These are phyloP conservation scores for Amphiura filiformis DNA, from an alignment of 35 echinoderm and acorn worm species.

Conservation along the genomic window DNA sequence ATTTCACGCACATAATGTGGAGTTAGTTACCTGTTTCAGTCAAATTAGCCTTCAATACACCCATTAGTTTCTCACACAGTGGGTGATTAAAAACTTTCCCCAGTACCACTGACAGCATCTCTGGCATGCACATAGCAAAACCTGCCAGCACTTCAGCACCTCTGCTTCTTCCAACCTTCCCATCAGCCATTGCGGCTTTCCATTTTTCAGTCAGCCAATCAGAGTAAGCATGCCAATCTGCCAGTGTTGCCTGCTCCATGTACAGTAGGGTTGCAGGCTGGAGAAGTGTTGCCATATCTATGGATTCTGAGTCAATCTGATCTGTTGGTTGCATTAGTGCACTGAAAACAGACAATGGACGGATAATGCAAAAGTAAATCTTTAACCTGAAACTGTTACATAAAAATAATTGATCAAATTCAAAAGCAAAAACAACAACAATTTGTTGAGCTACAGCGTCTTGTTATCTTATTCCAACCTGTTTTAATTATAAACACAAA, in stretches of 20 bases:
- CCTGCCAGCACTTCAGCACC: not conserved
- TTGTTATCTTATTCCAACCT: too few species aligned
- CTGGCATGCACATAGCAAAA: conserved; percentile 34
- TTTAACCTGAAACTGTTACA: too few species aligned
- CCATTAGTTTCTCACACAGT: not conserved
- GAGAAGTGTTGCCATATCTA: conserved; percentile 10
- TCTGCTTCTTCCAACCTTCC: not conserved
- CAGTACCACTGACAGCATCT: conserved; percentile 19
- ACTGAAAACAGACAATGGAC: too few species aligned
- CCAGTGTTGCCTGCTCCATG: conserved; percentile 45
- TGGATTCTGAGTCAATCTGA: not conserved
- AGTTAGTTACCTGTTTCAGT: not conserved
- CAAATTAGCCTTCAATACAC: not conserved
- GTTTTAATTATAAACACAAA: too few species aligned
- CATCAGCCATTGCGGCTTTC: not conserved
- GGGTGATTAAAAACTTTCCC: conserved; percentile 39
- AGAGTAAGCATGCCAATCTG: conserved; percentile 52
- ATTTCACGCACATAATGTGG: too few species aligned
- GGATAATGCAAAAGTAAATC: too few species aligned
- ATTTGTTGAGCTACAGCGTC: too few species aligned
- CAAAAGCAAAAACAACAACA: too few species aligned
- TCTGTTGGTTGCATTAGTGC: too few species aligned
- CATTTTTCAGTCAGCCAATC: conserved; percentile 48
- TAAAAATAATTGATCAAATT: too few species aligned
- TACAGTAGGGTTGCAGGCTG: conserved; percentile 39